Base-by-base conservation (phyloP, 2,797 vertebrate genomes). In the Margarornis squamiger region DNA sequence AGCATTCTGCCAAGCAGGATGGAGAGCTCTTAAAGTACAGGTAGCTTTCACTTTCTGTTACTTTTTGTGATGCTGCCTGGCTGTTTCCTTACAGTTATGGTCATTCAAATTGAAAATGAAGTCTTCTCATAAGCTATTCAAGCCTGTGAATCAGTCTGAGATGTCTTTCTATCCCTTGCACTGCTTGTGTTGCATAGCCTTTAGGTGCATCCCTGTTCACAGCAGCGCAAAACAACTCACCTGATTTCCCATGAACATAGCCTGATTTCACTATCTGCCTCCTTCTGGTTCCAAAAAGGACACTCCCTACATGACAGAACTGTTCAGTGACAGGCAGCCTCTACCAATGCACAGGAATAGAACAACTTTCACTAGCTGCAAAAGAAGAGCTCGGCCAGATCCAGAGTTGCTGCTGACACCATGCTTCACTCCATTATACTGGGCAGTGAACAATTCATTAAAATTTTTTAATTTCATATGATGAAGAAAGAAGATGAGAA, bases 1-100 rank as follows among this genome's bases (percentile, higher is more conserved):
- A 92, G n/a, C 9, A 32, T 9, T 38, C 32, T 5, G 2, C 5
- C 17, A 46, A 65, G 27, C 23, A 67, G 43, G 22, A 54, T 0
- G 20, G 5, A 0, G 1, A 65, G n/a, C 32, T 58, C 58, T 49
- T 34, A 61, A 0, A 0, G 19, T 20, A 68, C 6, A 43, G 23
- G 17, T 12, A 73, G 10, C 27, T 73, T 45, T 30, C 38, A 76
- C 3, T 23, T 86, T 52, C 59, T 78, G 4, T 61, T 41, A 38
- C 9, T 34, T 84, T 72, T 29, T 65, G 21, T 81, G 54, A 49
- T 52, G 52, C n/a, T 57, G 52, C 14, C 14, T 65, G 30, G 11
- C 13, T 71, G 14, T 55, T 71, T 93, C 82, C 68, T 17, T 22
- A 39, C 7, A 61, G 22, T 29, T 55, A 29, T 3, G 3, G 9